These are phyloP conservation scores for Pachyseris speciosa DNA, from an alignment of 64 coral and sea anemone species.

Conservation along the genomic window DNA sequence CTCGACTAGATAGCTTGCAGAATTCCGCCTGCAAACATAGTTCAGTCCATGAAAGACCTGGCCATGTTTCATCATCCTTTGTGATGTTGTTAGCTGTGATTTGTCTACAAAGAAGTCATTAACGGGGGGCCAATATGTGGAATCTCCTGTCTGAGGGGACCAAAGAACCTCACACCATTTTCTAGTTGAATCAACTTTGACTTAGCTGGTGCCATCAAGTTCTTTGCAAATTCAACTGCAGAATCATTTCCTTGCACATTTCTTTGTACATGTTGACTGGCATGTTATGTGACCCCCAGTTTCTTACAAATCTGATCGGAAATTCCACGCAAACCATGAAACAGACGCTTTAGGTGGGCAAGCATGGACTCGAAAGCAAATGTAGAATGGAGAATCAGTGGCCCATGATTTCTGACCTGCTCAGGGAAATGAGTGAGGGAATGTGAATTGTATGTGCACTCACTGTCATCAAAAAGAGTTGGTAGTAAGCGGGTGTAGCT, in stretches of 20 bases:
- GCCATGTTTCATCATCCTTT: constrained; percentile 60
- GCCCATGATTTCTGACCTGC: constrained; percentile 82
- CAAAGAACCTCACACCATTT: constrained; percentile 38
- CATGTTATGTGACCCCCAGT: constrained; percentile 62
- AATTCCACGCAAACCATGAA: constrained; percentile 80
- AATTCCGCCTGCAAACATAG: too few relatives aligned
- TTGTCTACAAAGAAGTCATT: constrained; percentile 61
- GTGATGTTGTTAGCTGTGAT: constrained; percentile 3
- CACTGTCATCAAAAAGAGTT: constrained; percentile 16
- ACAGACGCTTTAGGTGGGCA: constrained; percentile 69
- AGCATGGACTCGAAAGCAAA: constrained; percentile 85
- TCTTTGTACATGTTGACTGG: constrained; percentile 33
- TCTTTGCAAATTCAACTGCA: constrained; percentile 47
- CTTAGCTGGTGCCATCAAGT: constrained; percentile 11
- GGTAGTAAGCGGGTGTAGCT: constrained; percentile 65
- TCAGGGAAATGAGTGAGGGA: constrained; percentile 68
- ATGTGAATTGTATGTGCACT: constrained; percentile 81
- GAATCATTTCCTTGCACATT: constrained; percentile 30
- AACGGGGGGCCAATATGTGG: constrained; percentile 48
- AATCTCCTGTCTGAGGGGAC: constrained; percentile 28
- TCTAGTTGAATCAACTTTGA: constrained; percentile 58
- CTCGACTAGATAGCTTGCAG: constrained; percentile 57
- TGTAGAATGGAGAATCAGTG: constrained; percentile 72
- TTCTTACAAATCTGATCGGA: constrained; percentile 71
- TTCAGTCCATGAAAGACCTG: constrained; percentile 64